Base-by-base conservation (phyloP, 2,888 invertebrate species). In the Koerneria pararmatus region DNA sequence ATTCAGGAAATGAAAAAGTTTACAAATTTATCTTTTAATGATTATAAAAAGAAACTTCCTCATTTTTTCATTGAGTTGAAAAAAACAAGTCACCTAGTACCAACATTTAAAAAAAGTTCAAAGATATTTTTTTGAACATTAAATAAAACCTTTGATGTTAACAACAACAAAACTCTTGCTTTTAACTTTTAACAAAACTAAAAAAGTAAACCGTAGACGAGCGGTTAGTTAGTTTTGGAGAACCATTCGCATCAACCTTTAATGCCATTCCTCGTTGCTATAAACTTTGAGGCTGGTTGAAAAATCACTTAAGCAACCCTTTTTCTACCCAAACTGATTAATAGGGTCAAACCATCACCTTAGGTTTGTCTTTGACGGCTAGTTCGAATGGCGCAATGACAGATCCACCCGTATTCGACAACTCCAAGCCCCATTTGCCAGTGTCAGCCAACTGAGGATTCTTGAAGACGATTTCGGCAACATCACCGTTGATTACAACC, bases 391-490 rank as follows among this genome's bases (percentile, higher is more conserved):
- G 86, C 22, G 86, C 84, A 56, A 83, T 82, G 46, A 84, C 85
- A 32, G 84, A 83, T 41, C 99, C 99, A 84, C 93, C 94, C 41
- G 89, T 91, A 84, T 99, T 99, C 27, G 90, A 89, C 65, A 99
- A 86, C 84, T 91, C 92, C 71, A 99, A 89, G 85, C 93, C 91
- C 85, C 95, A 99, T 80, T 89, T 89, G 58, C 97, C 98, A 4
- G 85, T 81, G 71, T 93, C 91, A 70, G 89, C 75, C 37, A 74
- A 68, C 59, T 72, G 68, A 37, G 95, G 94, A 84, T 93, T 93
- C 83, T 94, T 94, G 80, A 94, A 89, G 84, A 91, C 93, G 83
- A 91, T 92, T 4, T 90, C 89, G 56, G 93, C 88, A 83, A 92
- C 92, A 76, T 94, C 95, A 79, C 93, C 93, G 61, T 90, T 89